Conservation (phyloP, 2,113 vertebrate genomes). For the Tringa solitaria region DNA sequence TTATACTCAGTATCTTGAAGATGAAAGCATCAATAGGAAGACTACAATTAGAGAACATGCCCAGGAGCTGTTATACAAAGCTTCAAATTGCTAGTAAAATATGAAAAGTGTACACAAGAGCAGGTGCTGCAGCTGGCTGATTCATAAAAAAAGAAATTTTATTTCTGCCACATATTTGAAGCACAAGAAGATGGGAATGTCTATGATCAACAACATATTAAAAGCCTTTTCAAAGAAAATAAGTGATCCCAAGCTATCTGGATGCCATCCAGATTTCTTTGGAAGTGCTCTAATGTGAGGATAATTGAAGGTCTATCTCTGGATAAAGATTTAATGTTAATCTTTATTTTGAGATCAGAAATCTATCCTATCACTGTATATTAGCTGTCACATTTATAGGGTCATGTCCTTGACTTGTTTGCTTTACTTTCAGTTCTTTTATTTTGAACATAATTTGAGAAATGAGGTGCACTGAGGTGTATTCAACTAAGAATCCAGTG, state of each 20-base stretch:
- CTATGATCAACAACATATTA: slow-evolving; percentile 1
- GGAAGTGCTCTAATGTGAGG: neutral
- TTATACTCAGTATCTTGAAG: neutral
- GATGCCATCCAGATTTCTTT: slow-evolving; percentile 25
- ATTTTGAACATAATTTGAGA: neutral
- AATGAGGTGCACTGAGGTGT: neutral
- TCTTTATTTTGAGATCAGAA: slow-evolving; percentile 26
- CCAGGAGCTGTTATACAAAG: neutral
- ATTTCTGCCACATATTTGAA: slow-evolving; percentile 28
- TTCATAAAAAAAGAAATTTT: neutral
- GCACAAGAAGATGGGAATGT: neutral
- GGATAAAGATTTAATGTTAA: neutral
- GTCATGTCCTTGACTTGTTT: neutral
- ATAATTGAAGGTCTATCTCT: slow-evolving; percentile 15
- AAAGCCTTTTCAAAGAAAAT: slow-evolving; percentile 26
- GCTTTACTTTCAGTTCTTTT: neutral
- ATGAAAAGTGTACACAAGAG: neutral
- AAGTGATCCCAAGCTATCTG: slow-evolving; percentile 19
- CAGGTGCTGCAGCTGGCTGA: slow-evolving; percentile 11
- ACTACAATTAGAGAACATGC: neutral
- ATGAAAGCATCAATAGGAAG: neutral
- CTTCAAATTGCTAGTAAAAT: neutral
- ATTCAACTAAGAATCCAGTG: neutral
- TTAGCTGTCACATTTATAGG: neutral
- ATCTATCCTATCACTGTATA: neutral